These are phyloP conservation scores for Gobio occitaniae DNA, from an alignment of 2,797 vertebrate species.

Conservation along the genomic window DNA sequence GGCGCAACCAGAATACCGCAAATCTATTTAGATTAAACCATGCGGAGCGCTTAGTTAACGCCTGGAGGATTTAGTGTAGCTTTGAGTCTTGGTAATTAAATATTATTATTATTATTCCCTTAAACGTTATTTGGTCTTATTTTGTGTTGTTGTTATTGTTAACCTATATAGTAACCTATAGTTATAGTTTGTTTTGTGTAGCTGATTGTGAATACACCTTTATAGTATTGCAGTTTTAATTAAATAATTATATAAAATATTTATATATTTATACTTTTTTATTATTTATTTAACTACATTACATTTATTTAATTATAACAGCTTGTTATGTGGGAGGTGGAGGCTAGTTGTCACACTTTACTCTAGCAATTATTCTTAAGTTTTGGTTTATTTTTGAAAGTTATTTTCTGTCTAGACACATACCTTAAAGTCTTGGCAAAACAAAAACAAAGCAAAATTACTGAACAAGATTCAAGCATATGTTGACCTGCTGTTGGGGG, in stretches of 20 bases:
- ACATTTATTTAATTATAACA: neutral
- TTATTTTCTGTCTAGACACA: neutral
- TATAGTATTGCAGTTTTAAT: neutral
- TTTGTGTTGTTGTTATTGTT: neutral
- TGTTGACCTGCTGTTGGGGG: neutral
- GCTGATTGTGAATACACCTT: neutral
- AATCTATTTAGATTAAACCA: slow-evolving; percentile 36
- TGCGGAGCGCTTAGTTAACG: neutral
- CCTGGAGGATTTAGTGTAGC: neutral
- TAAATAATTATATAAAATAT: neutral
- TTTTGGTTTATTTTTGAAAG: neutral
- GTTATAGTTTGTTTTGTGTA: neutral
- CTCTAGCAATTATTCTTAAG: neutral
- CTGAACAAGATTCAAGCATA: neutral
- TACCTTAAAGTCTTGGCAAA: neutral
- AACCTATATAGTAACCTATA: neutral
- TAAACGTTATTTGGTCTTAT: neutral
- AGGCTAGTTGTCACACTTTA: neutral
- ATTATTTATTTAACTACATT: neutral
- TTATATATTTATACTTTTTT: neutral
- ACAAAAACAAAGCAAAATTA: neutral
- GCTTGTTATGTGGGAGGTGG: neutral
- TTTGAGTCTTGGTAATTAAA: neutral
- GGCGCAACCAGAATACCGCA: slow-evolving; percentile 1
- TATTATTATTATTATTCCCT: neutral